Conservation (phyloP, 2,113 vertebrate species). For the Chaenogobius annularis region DNA sequence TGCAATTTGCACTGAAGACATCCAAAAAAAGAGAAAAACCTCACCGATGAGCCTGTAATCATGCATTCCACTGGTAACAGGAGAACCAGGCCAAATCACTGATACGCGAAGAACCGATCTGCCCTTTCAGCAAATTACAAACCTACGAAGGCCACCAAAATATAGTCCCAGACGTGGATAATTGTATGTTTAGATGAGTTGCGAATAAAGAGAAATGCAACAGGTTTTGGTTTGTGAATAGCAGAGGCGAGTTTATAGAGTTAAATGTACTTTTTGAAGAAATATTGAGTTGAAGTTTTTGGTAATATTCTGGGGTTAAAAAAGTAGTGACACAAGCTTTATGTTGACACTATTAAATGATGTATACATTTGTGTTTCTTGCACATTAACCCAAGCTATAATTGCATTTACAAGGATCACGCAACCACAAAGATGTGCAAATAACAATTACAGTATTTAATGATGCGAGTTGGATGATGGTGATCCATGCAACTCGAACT, state of each 20-base stretch:
- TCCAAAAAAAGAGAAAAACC: slow-evolving; percentile 3
- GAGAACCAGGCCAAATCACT: slow-evolving; percentile 29
- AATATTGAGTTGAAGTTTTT: no score
- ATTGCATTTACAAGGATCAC: no score
- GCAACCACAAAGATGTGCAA: no score
- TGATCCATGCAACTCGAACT: no score
- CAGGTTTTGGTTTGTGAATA: slow-evolving; percentile 48
- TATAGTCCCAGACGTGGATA: slow-evolving; percentile 43
- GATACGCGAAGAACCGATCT: slow-evolving; percentile 27
- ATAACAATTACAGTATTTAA: no score
- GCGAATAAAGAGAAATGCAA: slow-evolving; percentile 15
- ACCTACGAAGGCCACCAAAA: slow-evolving; percentile 53
- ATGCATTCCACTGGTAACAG: slow-evolving; percentile 25
- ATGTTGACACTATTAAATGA: no score
- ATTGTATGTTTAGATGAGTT: slow-evolving; percentile 42
- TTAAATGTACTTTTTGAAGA: not conserved
- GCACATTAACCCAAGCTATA: no score
- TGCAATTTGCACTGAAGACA: not conserved
- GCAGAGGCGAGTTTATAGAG: slow-evolving; percentile 5
- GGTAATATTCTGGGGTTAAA: no score
- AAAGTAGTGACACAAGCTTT: no score
- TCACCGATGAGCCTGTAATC: slow-evolving; percentile 18
- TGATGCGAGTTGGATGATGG: no score
- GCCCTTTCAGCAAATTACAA: slow-evolving; percentile 50
- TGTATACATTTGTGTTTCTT: no score